Base-by-base conservation (phyloP, 92 coral and sea anemone species). In the Umimayanthus kanabou region DNA sequence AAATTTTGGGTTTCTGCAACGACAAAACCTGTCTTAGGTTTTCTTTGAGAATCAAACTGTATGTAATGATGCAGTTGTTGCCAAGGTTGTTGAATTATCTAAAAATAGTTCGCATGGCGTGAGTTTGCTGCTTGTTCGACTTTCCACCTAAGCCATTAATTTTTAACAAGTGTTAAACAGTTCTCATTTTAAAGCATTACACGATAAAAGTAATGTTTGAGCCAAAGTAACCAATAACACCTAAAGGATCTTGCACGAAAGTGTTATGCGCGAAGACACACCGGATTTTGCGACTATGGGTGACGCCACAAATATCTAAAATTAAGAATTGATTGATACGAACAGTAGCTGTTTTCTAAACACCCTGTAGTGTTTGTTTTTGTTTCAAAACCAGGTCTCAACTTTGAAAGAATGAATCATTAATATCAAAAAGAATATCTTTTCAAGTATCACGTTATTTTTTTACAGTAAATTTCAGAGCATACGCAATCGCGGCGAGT, bases 311-410 rank as follows among this genome's bases (percentile, higher is more conserved):
- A 40, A 37, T 75, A 10, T 25, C 79, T 5, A 37, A 20, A 20
- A 20, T 39, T 4, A 9, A 39, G 39, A 40, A 6, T 18, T 37
- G 13, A 39, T 43, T 8, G 4, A 10, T 39, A 1, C 23, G 28
- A 9, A 22, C 49, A 28, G 13, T 4, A 4, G 39, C 79, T 20
- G 53, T 39, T 39, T 75, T 5, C 2, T 26, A 6, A n/a, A 28
- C 82, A 50, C 65, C 65, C 82, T 16, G 37, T 13, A 18, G 66
- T 28, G 82, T 78, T 78, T 78, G 39, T 78, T 78, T 49, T 8
- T 26, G 64, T n/a, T 45, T n/a, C 16, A 49, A 42, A 78, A 25
- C 42, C 65, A 28, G 23, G 22, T 53, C 37, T 78, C 66, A 10
- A 25, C 9, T 45, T n/a, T 49, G 30, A 78, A 78, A 78, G 4